Evolutionary conservation across 1,140 invertebrate genomes (phyloP).

Genomic region (Achatina immaculata): DNA sequence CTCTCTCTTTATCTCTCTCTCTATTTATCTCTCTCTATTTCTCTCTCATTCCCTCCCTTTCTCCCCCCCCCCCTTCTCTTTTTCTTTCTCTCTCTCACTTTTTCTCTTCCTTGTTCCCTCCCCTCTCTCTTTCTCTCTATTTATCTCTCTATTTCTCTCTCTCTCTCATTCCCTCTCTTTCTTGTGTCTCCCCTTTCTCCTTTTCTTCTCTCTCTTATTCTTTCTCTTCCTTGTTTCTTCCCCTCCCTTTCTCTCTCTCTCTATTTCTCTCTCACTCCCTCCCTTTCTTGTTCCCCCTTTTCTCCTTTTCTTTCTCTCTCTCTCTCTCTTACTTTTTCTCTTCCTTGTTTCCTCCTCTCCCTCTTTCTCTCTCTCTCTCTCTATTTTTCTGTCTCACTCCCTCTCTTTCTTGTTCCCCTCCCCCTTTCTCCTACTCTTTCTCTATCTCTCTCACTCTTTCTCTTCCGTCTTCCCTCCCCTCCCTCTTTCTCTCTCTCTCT

Average conservation of each 20-base stretch:
- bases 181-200: background rate
- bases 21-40: no score
- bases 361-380: background rate
- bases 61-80: no score
- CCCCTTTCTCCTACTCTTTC: background rate
- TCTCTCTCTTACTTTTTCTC: background rate
- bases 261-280: background rate
- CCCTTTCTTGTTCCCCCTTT: background rate
- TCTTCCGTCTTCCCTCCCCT: background rate
- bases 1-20: no score
- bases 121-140: conserved; percentile 1
- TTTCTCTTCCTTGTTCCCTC: no score
- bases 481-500: background rate
- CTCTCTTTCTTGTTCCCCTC: no score
- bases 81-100: no score
- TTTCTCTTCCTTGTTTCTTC: background rate
- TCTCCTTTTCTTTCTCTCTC: conserved; percentile 8
- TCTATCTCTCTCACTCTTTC: conserved; percentile 5
- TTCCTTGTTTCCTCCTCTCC: background rate
- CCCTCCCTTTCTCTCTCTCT: background rate
- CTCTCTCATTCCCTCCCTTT: no score
- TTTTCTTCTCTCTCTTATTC: background rate
- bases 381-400: background rate
- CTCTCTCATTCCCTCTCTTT: background rate
- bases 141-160: conserved; percentile 15